Evolutionary conservation across 2,113 vertebrate species (phyloP), one percentile per base, ranked within the genome.

Genomic region (Ahaetulla prasina): DNA sequence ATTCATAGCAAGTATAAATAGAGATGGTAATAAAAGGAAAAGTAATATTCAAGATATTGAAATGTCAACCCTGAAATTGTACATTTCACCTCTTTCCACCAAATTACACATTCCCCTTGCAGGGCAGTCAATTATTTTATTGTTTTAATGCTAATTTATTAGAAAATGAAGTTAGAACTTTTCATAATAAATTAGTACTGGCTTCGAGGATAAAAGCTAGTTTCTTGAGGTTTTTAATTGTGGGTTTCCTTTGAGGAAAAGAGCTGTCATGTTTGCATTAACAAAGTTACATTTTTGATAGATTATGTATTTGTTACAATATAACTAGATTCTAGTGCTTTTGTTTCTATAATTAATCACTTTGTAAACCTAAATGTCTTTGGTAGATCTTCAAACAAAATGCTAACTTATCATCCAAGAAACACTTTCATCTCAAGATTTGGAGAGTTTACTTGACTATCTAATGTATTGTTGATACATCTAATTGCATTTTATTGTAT

Each of bases 261-360:
- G 12, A 68, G 54, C 50, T 87, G 45, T 91, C 93, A 25, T 92
- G 90, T 95, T 95, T 95, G 49, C 88, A 91, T 94, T 97, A 96
- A 96, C 94, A 92, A 96, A 96, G 96, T 94, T 95, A 95, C 94
- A 95, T 96, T 95, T 96, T 95, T 97, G 87, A 90, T 95, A 93
- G 92, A 94, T 93, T 93, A 95, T 92, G 80, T 94, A 94, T 93
- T 86, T 89, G 93, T 80, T 94, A 96, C 96, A 96, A 47, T 90
- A 94, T 35, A 92, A 95, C 90, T 93, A 93, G 91, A 93, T 95
- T 96, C 49, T 88, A 94, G 57, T 91, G 74, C 84, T 93, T 80
- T 2, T 68, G 88, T 93, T 22, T 47, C 0, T 30, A 4, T 50
- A 27, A 91, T 96, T 90, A 94, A 94, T 91, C 49, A 4, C 7